These are phyloP conservation scores for Amitus sp. DNA, from an alignment of 2,888 invertebrate genomes.

Conservation along the genomic window DNA sequence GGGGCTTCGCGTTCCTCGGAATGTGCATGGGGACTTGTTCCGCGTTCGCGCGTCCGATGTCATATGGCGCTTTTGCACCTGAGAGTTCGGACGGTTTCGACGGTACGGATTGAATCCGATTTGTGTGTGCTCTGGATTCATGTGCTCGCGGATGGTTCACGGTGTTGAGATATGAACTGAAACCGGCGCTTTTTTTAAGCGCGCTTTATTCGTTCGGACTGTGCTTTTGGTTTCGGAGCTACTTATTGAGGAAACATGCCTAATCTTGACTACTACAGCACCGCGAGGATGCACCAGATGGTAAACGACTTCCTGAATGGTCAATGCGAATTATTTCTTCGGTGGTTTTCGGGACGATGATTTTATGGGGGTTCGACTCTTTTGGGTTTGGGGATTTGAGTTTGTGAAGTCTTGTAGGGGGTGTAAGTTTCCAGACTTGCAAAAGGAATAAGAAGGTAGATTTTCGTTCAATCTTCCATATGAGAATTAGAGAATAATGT, in stretches of 20 bases:
- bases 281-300: slow-evolving; percentile 65
- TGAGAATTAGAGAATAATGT: too few species aligned
- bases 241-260: slow-evolving; percentile 50
- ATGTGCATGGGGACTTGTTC: too few species aligned
- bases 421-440: too few species aligned
- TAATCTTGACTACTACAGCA: slow-evolving; percentile 64
- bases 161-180: slow-evolving; percentile 5
- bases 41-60: slow-evolving; percentile 18
- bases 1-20: too few species aligned
- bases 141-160: neutral
- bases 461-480: too few species aligned
- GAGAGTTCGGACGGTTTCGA: too few species aligned
- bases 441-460: too few species aligned
- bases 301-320: slow-evolving; percentile 47
- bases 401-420: too few species aligned
- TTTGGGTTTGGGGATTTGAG: too few species aligned
- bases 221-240: neutral
- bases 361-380: too few species aligned
- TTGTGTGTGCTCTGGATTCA: neutral
- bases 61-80: slow-evolving; percentile 12
- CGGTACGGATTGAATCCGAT: neutral
- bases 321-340: too few species aligned
- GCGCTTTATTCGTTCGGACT: neutral
- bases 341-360: too few species aligned
- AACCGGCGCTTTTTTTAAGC: neutral